Conservation (phyloP, 2,888 invertebrate species). For the Nomada fabriciana region DNA sequence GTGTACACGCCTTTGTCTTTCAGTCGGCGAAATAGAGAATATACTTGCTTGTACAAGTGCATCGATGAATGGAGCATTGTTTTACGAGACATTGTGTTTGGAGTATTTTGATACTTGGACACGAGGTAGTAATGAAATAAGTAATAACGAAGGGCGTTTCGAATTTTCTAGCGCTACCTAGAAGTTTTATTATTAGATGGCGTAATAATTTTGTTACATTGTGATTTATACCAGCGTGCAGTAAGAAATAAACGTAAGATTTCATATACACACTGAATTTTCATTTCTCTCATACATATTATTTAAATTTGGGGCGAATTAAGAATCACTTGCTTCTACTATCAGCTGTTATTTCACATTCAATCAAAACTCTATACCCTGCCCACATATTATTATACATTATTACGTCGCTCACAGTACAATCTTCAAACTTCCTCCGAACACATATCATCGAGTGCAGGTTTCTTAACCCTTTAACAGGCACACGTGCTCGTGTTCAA, state of each 20-base stretch:
- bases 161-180: too few relatives aligned
- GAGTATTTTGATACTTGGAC: not conserved
- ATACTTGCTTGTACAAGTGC: not conserved
- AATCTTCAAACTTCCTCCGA: too few relatives aligned
- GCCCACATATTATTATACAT: too few relatives aligned
- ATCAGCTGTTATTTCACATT: too few relatives aligned
- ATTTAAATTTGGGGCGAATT: too few relatives aligned
- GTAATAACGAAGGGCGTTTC: too few relatives aligned
- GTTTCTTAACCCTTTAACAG: not conserved
- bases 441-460: not conserved
- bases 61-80: constrained; percentile 6
- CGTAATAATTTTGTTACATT: too few relatives aligned
- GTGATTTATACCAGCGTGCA: too few relatives aligned
- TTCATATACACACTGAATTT: not conserved
- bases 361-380: not conserved
- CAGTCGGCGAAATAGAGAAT: not conserved
- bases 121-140: not conserved
- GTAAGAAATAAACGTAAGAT: not conserved
- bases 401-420: too few relatives aligned
- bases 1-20: not conserved
- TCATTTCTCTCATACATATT: not conserved
- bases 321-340: too few relatives aligned
- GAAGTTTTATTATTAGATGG: too few relatives aligned
- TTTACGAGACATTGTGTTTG: not conserved
- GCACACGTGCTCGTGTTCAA: not conserved